phyloP scores from a whole-genome alignment of 2,113 vertebrate species.

The Microcebus murinus region DNA sequence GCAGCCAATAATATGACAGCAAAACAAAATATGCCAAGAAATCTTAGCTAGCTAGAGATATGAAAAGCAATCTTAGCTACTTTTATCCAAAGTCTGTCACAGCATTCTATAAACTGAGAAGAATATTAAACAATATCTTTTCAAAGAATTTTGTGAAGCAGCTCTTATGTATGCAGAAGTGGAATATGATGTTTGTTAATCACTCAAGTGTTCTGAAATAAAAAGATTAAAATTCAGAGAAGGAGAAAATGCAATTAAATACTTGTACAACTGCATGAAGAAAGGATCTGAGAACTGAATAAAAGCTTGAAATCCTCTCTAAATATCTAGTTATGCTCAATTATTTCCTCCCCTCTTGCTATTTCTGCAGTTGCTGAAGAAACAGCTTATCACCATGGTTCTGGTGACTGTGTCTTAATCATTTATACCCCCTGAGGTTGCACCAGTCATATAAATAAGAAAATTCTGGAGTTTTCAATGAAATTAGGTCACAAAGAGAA shows the following conservation, averaged over 20 bases:
- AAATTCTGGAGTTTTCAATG: neutral
- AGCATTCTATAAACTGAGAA: neutral
- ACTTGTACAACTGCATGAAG: constrained; percentile 25
- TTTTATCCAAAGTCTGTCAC: neutral
- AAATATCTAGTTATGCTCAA: neutral
- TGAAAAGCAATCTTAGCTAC: neutral
- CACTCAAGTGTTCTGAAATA: constrained; percentile 31
- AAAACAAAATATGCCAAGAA: neutral
- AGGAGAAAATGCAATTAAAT: constrained; percentile 50
- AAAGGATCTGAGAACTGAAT: constrained; percentile 32
- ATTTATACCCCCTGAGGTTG: neutral
- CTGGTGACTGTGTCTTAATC: neutral
- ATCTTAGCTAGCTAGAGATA: neutral
- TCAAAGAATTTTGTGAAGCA: neutral
- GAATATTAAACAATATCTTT: neutral
- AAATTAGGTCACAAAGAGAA: neutral
- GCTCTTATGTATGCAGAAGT: neutral
- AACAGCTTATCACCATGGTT: neutral
- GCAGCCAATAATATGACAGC: neutral
- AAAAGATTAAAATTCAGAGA: constrained; percentile 54
- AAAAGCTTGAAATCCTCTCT: neutral
- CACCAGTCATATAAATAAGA: neutral
- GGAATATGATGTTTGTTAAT: neutral
- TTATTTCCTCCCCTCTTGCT: neutral
- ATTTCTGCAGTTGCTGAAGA: neutral